Base-by-base conservation (phyloP, 2,113 vertebrate species). In the Orientallactaga bullata region DNA sequence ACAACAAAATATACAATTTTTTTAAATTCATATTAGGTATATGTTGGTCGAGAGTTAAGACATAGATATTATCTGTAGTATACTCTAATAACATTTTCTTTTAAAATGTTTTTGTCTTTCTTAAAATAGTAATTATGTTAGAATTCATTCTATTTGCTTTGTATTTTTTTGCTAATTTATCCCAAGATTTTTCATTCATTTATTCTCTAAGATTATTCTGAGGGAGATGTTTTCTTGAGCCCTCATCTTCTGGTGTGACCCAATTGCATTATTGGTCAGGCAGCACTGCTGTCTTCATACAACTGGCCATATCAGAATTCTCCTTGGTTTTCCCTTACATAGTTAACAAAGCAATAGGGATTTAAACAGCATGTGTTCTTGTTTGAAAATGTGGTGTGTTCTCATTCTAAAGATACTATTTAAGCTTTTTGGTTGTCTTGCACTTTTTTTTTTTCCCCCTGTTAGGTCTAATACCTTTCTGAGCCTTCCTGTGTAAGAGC, bases 41-140 rank as follows among this genome's bases (percentile, higher is more conserved):
- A 63, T 81, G 83, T 88, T 69, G 23, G 7, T 39, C 24, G 81
- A 72, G 12, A 66, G 20, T 55, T 55, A 55, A 85, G n/a, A 21
- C 3, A 9, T 72, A 78, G 21, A 37, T 83, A 89, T 63, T 13
- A 89, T 92, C 37, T 79, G 4, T 79, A 63, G 20, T 65, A 61
- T n/a, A 65, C 47, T 42, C 23, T n/a, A 16, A 65, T 90, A 82
- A 66, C 4, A 72, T 93, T 93, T 84, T 23, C 28, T 63, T 90
- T 80, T 51, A 85, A 78, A 88, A 51, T 69, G 55, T 28, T 74
- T 89, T 88, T 90, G 15, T 16, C 28, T 95, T 89, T 89, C 37
- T 87, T 39, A n/a, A 89, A 71, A 60, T 66, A 63, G 35, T 51
- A 84, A 74, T 77, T 91, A 63, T 16, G 42, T 85, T 91, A 28